A percentile compares a stretch with the other conserved stretches of the same genome.
These are phyloP conservation scores for Platysternon megacephalum DNA, from an alignment of 2,113 vertebrate genomes.

Conservation along the genomic window DNA sequence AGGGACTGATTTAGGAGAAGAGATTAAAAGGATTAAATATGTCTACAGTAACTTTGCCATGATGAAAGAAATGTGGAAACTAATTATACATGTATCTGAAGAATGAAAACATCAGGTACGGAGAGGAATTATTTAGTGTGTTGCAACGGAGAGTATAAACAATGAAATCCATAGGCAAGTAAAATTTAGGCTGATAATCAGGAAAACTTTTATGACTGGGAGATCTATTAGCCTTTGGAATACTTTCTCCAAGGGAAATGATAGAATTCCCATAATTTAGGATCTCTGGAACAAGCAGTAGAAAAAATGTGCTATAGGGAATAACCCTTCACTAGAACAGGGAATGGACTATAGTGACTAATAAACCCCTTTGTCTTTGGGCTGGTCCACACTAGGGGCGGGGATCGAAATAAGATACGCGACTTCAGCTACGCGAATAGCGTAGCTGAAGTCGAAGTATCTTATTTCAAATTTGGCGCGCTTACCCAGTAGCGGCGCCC, in stretches of 20 bases:
- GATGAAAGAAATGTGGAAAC: background rate
- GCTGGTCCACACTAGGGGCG: too few species aligned
- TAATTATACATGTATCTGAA: background rate
- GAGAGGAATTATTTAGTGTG: background rate
- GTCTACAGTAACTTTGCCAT: background rate
- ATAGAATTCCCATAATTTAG: background rate
- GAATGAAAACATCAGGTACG: background rate
- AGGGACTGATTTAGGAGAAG: background rate
- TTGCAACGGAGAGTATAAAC: background rate
- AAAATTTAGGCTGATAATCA: background rate
- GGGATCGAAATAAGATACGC: too few species aligned
- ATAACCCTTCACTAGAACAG: background rate
- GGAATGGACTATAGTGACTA: background rate
- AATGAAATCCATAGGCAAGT: background rate
- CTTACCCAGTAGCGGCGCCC: too few species aligned
- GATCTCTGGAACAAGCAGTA: background rate
- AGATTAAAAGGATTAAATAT: background rate
- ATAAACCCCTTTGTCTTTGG: fast-evolving
- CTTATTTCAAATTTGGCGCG: too few species aligned
- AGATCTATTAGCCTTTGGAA: background rate
- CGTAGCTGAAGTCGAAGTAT: too few species aligned
- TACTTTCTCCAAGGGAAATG: background rate
- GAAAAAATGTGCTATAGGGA: background rate
- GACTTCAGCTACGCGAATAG: too few species aligned
- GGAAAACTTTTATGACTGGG: background rate